Evolutionary conservation across 2,888 invertebrate genomes (phyloP).

Genomic region (Achlya flavicornis): DNA sequence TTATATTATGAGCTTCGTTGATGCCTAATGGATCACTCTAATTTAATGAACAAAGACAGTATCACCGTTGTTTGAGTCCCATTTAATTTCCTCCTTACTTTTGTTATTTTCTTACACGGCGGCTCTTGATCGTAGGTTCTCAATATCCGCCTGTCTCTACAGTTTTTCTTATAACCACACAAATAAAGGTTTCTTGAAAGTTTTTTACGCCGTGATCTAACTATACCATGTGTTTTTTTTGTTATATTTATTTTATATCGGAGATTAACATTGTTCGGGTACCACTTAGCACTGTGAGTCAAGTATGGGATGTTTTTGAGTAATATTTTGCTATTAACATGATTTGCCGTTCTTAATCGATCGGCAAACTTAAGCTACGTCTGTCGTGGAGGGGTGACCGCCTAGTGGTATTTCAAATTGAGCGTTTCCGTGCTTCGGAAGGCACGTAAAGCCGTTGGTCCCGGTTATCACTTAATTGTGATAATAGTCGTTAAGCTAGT

Average conservation of each 20-base stretch:
- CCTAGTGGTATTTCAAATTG: too few species aligned
- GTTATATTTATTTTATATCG: slow-evolving; percentile 21
- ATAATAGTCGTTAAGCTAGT: too few species aligned
- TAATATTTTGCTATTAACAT: too few species aligned
- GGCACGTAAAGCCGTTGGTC: too few species aligned
- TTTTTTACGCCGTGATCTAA: not conserved
- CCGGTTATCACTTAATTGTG: too few species aligned
- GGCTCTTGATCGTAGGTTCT: slow-evolving; percentile 26
- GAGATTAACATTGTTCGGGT: slow-evolving; percentile 9
- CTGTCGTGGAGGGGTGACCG: too few species aligned
- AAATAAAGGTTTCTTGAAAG: slow-evolving; percentile 20
- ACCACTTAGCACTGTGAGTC: not conserved
- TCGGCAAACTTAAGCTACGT: too few species aligned
- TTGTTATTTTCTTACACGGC: slow-evolving; percentile 30
- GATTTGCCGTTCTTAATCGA: too few species aligned
- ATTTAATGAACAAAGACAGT: slow-evolving; percentile 11
- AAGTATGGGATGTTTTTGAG: too few species aligned
- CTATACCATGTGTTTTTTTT: not conserved
- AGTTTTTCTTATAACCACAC: slow-evolving; percentile 20
- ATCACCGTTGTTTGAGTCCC: slow-evolving; percentile 32
- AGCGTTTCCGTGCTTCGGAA: too few species aligned
- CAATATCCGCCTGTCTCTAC: slow-evolving; percentile 35
- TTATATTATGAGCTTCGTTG: slow-evolving; percentile 41
- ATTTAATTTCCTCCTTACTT: slow-evolving; percentile 43
- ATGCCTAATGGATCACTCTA: slow-evolving; percentile 27